phyloP scores from a whole-genome alignment of 2,888 invertebrate species.

The Pecten maximus region DNA sequence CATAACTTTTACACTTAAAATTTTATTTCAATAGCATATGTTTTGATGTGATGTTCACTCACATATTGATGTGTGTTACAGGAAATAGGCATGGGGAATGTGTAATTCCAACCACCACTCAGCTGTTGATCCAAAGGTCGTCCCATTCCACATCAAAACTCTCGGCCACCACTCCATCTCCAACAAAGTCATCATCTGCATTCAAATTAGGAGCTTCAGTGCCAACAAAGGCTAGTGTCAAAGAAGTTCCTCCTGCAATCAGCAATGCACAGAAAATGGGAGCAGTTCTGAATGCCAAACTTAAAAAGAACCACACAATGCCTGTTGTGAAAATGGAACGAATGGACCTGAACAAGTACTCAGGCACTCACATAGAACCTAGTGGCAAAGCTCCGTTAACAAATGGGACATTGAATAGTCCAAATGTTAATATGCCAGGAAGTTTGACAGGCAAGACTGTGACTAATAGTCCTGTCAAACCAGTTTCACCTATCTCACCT shows the following conservation, averaged over 20 bases:
- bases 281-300: slow-evolving; percentile 54
- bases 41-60: neutral
- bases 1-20: too few species aligned
- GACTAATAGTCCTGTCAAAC: slow-evolving; percentile 14
- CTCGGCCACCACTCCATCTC: slow-evolving; percentile 50
- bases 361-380: slow-evolving; percentile 53
- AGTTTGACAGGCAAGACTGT: slow-evolving; percentile 30
- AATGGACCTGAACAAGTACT: slow-evolving; percentile 69
- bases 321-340: slow-evolving; percentile 81
- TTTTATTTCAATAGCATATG: too few species aligned
- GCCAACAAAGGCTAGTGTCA: slow-evolving; percentile 74
- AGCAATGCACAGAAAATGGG: slow-evolving; percentile 66
- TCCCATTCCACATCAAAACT: slow-evolving; percentile 44
- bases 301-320: slow-evolving; percentile 70
- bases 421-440: slow-evolving; percentile 21
- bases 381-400: slow-evolving; percentile 39
- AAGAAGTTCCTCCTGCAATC: slow-evolving; percentile 71
- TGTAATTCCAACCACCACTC: neutral
- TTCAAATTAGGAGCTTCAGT: slow-evolving; percentile 53
- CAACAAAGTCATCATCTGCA: slow-evolving; percentile 44
- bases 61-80: neutral
- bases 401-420: slow-evolving; percentile 48
- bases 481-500: slow-evolving; percentile 43
- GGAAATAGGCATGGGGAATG: neutral
- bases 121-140: neutral